Evolutionary conservation across 2,113 vertebrate genomes (phyloP), one percentile per base, ranked within the genome.

Genomic region (Plecotus auritus): DNA sequence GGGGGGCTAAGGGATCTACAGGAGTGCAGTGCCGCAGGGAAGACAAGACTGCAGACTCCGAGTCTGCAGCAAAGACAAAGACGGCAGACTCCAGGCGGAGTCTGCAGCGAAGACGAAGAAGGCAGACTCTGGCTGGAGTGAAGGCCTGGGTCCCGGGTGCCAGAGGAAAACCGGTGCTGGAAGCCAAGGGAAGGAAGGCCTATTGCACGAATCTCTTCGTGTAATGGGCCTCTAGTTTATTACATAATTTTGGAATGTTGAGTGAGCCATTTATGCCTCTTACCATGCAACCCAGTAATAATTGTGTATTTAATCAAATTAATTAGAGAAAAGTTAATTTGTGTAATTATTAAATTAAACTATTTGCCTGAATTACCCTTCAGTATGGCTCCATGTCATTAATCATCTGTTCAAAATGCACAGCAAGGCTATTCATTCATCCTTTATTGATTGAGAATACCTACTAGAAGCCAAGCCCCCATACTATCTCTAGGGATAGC

Each of bases 281-380:
- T 90, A 87, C 69, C 70, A 69, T 88, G 54, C 35, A 91, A 80
- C 42, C 70, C 56, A 93, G 61, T 89, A 91, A 91, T 84, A 94
- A 89, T 86, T 89, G 49, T 91, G 72, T 66, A 95, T 91, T 94
- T 74, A 96, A 91, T 74, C 56, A 94, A 91, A 86, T 91, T 88
- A 93, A 93, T 91, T 91, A 92, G 49, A 95, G 47, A 82, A 35
- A 76, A 78, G 18, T 80, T 91, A 95, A 93, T 94, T 96, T 96
- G 14, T 69, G 40, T 96, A 95, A 96, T 85, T 93, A 93, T 56
- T 59, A 96, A 89, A 85, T 94, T 93, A 95, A 93, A 72, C 54
- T 88, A 32, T 96, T 93, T 93, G 23, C 42, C 70, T 92, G 78
- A 56, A 76, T 89, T 94, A 64, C 12, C 66, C 47, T 95, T 94